Conservation (phyloP, 2,797 vertebrate genomes). For the Sus cebifrons region DNA sequence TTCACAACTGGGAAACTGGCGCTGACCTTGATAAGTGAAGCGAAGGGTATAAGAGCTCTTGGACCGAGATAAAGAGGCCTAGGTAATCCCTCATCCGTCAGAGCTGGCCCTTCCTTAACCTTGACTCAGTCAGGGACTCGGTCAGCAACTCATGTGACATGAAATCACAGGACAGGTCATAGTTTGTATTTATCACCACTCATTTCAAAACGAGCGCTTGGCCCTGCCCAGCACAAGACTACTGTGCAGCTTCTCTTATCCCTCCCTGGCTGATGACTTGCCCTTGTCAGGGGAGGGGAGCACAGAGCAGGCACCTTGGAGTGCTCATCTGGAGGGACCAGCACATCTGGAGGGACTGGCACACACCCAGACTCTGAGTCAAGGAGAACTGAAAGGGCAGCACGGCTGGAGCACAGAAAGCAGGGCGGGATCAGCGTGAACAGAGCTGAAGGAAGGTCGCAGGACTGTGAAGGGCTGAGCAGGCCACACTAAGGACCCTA, state of each 20-base stretch:
- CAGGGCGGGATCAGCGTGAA: neutral
- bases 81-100: too few relatives aligned
- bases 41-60: neutral
- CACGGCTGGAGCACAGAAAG: neutral
- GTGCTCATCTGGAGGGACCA: neutral
- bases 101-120: too few relatives aligned
- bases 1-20: neutral
- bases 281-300: neutral
- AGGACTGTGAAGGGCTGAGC: neutral
- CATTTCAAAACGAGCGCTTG: too few relatives aligned
- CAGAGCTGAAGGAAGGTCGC: neutral
- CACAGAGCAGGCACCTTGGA: accelerated
- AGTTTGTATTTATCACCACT: too few relatives aligned
- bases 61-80: neutral
- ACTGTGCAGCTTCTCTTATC: too few relatives aligned
- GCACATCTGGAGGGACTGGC: too few relatives aligned
- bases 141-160: too few relatives aligned
- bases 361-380: neutral
- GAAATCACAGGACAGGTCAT: too few relatives aligned
- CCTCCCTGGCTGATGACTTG: too few relatives aligned
- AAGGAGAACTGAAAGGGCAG: neutral
- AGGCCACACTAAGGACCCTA: accelerated
- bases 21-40: neutral
- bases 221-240: too few relatives aligned
- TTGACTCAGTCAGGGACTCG: too few relatives aligned